Base-by-base conservation (phyloP, 2,888 invertebrate species). In the Prosapia bicincta region DNA sequence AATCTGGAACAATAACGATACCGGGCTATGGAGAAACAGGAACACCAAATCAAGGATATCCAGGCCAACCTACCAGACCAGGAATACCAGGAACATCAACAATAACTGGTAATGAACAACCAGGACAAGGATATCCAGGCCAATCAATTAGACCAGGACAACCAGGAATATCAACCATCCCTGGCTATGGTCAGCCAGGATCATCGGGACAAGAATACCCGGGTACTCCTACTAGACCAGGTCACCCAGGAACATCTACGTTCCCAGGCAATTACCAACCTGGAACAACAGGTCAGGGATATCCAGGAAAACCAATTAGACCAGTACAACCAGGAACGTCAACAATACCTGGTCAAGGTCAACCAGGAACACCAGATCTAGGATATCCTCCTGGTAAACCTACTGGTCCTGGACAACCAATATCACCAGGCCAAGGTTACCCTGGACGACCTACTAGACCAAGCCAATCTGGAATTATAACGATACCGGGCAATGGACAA, bases 351-450 rank as follows among this genome's bases (percentile, higher is more conserved):
- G n/a, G n/a, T n/a, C n/a, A n/a, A n/a, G n/a, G 80, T 70, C 84
- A 79, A n/a, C 83, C 82, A 3, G 82, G 75, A 71, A 80, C 0
- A 81, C 88, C 81, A 86, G 82, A 79, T 86, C 89, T 81, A 86
- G 84, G 78, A 87, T 83, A 78, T 87, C 90, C 82, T 25, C 90
- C 82, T 23, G 81, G 79, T 20, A 7, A 68, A 24, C 80, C 80
- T 26, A 80, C 80, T 30, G n/a, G 25, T 15, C 80, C 81, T 26
- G 80, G 80, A 26, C 30, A 71, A 69, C 80, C 82, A 28, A 76
- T 77, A 67, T 5, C 23, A 26, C 67, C 74, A 13, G 66, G 66
- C 3, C 43, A 43, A 43, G 30, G 9, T 6, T 30, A 30, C 30
- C 30, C 30, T 6, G 30, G 30, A 30, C 30, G 69, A 86, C 89